phyloP scores from a whole-genome alignment of 2,113 vertebrate species.

The Meles meles region DNA sequence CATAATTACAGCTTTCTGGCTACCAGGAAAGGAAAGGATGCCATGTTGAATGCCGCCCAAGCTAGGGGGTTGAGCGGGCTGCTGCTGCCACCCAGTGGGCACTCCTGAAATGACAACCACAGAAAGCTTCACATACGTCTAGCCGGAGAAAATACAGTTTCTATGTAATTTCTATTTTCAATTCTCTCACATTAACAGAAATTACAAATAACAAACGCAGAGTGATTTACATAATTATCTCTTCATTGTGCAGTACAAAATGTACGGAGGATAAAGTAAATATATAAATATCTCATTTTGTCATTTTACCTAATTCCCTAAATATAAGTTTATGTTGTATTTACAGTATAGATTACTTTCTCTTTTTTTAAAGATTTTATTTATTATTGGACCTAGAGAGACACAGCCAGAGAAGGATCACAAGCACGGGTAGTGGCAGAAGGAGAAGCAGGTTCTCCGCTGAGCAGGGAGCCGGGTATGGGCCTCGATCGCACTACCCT shows the following conservation, averaged over 20 bases:
- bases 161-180: neutral
- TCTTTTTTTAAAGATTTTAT: neutral
- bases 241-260: neutral
- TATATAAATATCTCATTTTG: neutral
- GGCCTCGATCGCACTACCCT: no score
- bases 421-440: no score
- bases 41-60: rapidly evolving
- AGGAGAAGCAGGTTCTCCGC: no score
- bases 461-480: no score
- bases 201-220: neutral
- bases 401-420: no score
- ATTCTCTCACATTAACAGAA: neutral
- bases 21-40: neutral
- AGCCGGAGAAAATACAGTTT: neutral
- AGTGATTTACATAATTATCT: neutral
- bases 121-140: neutral
- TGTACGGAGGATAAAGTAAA: neutral
- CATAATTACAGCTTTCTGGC: neutral
- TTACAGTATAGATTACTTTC: neutral
- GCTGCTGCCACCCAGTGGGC: conserved; percentile 73
- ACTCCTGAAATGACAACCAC: neutral
- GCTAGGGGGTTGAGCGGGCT: neutral
- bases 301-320: neutral
- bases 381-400: no score
- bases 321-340: neutral